These are phyloP conservation scores for Cataglyphis rosenhaueri DNA, from an alignment of 2,888 invertebrate genomes.

Conservation along the genomic window DNA sequence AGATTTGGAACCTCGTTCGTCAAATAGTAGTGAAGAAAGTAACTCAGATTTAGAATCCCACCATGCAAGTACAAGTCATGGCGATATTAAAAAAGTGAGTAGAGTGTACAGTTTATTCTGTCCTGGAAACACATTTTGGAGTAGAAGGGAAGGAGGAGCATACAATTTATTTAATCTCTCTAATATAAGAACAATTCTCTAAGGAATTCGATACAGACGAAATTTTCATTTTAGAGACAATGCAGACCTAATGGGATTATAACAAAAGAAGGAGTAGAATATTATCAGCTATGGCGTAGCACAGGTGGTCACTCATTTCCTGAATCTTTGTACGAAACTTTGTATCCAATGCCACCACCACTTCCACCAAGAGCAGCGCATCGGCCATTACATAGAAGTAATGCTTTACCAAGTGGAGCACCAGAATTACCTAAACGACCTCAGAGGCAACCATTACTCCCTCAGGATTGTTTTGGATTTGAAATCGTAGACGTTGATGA, in stretches of 20 bases:
- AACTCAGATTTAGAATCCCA: slow-evolving; percentile 84
- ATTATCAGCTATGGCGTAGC: slow-evolving; percentile 84
- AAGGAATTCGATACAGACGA: not conserved
- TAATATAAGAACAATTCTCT: not conserved
- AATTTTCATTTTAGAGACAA: slow-evolving; percentile 74
- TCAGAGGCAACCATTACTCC: slow-evolving; percentile 88
- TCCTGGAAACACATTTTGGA: not conserved
- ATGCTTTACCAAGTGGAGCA: slow-evolving; percentile 87
- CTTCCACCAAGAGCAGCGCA: slow-evolving; percentile 91
- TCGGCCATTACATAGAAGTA: slow-evolving; percentile 91
- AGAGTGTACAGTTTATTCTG: not conserved
- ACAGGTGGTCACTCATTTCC: slow-evolving; percentile 81
- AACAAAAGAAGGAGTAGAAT: slow-evolving; percentile 81
- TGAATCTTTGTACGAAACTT: slow-evolving; percentile 78
- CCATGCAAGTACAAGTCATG: slow-evolving; percentile 72
- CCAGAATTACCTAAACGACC: slow-evolving; percentile 90
- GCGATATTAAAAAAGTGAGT: slow-evolving; percentile 63
- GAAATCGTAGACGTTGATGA: slow-evolving; percentile 95
- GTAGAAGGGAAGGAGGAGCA: not conserved
- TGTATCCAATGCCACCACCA: slow-evolving; percentile 86
- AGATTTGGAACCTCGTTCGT: slow-evolving; percentile 79
- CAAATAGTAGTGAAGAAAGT: slow-evolving; percentile 81
- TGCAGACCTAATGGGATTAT: slow-evolving; percentile 75
- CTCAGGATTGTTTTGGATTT: slow-evolving; percentile 93
- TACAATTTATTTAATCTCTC: not conserved